Evolutionary conservation across 2,888 invertebrate species (phyloP).

Genomic region (Polydrusus cervinus): DNA sequence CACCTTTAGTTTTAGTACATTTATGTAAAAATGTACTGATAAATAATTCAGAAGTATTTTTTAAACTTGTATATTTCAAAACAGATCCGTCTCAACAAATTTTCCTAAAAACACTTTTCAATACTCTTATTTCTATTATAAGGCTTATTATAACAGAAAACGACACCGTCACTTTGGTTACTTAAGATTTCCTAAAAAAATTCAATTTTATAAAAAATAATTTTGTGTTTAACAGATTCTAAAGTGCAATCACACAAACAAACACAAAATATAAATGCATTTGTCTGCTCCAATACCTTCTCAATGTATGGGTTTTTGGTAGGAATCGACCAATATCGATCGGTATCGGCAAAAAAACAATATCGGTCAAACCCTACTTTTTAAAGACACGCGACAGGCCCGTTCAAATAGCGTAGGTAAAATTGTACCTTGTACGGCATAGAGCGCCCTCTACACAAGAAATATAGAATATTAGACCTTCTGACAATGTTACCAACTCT

Average conservation of each 20-base stretch:
- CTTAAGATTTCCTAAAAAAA: not conserved
- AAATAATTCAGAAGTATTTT: not conserved
- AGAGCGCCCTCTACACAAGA: too few relatives aligned
- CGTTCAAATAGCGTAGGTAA: too few relatives aligned
- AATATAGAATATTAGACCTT: too few relatives aligned
- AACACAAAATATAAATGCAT: constrained; percentile 11
- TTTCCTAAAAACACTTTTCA: constrained; percentile 1
- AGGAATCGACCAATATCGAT: too few relatives aligned
- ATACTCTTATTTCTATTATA: not conserved
- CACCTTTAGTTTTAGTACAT: not conserved
- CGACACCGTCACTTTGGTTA: constrained; percentile 22
- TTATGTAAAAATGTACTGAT: not conserved
- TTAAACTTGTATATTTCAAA: not conserved
- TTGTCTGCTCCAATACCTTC: not conserved
- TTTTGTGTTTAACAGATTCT: constrained; percentile 1
- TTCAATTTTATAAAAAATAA: constrained; percentile 1
- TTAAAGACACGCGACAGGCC: too few relatives aligned
- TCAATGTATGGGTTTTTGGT: too few relatives aligned
- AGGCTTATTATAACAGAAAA: not conserved
- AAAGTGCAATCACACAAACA: constrained; percentile 9
- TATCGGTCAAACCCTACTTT: too few relatives aligned
- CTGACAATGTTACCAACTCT: too few relatives aligned
- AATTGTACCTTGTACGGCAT: too few relatives aligned
- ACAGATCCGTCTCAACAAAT: constrained; percentile 3
- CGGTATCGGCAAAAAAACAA: too few relatives aligned